phyloP scores from a whole-genome alignment of 2,113 vertebrate species.

The Macrotus californicus region DNA sequence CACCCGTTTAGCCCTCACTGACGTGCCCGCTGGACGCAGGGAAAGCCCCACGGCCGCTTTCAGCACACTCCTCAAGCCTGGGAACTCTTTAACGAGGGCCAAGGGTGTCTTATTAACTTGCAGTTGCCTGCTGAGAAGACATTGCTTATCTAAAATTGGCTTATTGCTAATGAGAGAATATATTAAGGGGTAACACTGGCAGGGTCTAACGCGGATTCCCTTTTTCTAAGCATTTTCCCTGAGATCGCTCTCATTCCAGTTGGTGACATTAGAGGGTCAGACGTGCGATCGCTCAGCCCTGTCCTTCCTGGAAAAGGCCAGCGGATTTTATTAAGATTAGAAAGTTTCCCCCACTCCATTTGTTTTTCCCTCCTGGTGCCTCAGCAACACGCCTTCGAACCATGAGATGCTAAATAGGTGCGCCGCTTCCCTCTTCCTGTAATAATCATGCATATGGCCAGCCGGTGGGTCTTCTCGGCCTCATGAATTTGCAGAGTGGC shows the following conservation, averaged over 20 bases:
- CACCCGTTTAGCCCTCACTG: fast-evolving
- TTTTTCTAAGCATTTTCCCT: background rate
- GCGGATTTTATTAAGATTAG: slow-evolving; percentile 62
- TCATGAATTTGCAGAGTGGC: slow-evolving; percentile 63
- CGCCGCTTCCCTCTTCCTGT: slow-evolving; percentile 52
- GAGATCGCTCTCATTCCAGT: slow-evolving; percentile 21
- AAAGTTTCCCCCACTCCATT: slow-evolving; percentile 48
- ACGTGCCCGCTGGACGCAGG: background rate
- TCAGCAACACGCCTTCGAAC: background rate
- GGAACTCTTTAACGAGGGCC: background rate
- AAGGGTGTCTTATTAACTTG: slow-evolving; percentile 7
- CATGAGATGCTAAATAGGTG: slow-evolving; percentile 33
- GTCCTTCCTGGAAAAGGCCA: slow-evolving; percentile 67
- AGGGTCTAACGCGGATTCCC: background rate
- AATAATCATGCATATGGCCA: slow-evolving; percentile 66
- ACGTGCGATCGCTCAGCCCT: slow-evolving; percentile 39
- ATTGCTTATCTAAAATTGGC: slow-evolving; percentile 22
- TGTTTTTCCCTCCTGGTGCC: slow-evolving; percentile 18
- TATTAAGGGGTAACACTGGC: slow-evolving; percentile 17
- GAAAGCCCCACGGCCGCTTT: background rate
- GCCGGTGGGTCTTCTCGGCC: background rate
- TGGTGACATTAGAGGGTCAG: slow-evolving; percentile 53
- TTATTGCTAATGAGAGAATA: slow-evolving; percentile 2
- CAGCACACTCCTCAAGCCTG: background rate
- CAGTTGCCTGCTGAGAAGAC: slow-evolving; percentile 43